Evolutionary conservation across 1,140 invertebrate species (phyloP).

Genomic region (Theocolax elegans): DNA sequence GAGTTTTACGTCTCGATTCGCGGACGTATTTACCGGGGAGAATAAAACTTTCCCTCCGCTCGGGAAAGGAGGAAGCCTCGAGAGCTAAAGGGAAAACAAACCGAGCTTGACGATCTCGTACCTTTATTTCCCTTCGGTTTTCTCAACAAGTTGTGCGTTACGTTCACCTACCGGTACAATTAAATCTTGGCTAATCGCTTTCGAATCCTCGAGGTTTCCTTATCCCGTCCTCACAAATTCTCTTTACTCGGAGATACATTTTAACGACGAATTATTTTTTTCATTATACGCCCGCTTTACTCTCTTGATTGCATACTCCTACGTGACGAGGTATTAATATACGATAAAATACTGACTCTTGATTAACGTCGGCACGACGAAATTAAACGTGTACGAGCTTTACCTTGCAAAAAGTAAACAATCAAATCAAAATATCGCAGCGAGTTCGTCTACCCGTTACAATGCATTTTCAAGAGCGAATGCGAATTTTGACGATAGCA

Average conservation of each 20-base stretch:
- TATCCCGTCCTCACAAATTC: not conserved
- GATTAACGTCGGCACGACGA: no score
- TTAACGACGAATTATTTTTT: slow-evolving; percentile 6
- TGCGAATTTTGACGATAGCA: no score
- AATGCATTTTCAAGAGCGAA: no score
- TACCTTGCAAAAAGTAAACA: no score
- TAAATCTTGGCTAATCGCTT: slow-evolving; percentile 20
- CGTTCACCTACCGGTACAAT: slow-evolving; percentile 8
- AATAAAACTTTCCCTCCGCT: slow-evolving; percentile 29
- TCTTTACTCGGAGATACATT: not conserved
- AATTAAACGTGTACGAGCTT: no score
- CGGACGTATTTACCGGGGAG: slow-evolving; percentile 35
- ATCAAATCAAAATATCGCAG: no score
- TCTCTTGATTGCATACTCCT: not conserved
- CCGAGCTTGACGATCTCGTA: not conserved
- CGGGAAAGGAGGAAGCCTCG: no score
- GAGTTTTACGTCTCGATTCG: slow-evolving; percentile 34
- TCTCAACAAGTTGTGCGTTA: not conserved
- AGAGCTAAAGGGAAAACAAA: slow-evolving; percentile 12
- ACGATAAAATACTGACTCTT: no score
- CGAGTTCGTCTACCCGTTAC: no score
- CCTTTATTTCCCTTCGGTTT: not conserved
- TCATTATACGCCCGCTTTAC: not conserved
- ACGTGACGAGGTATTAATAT: no score
- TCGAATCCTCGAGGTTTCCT: not conserved